Evolutionary conservation across 1,140 invertebrate species (phyloP).

Genomic region (Akabosia matsudoensis): DNA sequence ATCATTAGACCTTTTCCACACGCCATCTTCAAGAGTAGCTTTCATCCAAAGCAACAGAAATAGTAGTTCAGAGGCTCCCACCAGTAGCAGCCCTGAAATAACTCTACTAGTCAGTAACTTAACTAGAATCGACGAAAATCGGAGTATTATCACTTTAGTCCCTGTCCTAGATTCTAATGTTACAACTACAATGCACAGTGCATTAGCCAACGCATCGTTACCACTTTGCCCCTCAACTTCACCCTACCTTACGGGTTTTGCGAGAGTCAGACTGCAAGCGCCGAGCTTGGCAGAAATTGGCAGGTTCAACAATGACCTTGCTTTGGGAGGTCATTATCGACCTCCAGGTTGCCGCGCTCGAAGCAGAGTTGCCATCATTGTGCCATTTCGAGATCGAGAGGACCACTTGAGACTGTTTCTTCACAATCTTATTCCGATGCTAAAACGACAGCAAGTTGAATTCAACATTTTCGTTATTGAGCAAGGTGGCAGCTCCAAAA

Average conservation of each 20-base stretch:
- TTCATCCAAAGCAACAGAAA: not conserved
- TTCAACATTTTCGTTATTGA: conserved; percentile 46
- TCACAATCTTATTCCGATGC: conserved; percentile 42
- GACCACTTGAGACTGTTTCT: conserved; percentile 42
- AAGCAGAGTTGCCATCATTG: conserved; percentile 44
- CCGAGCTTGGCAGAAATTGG: conserved; percentile 38
- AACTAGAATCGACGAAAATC: not conserved
- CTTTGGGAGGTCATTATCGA: conserved; percentile 39
- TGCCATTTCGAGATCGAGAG: conserved; percentile 45
- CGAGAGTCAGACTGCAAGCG: conserved; percentile 32
- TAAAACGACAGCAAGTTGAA: conserved; percentile 42
- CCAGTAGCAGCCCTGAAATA: not conserved
- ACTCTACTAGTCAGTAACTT: not conserved
- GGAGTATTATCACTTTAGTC: not conserved
- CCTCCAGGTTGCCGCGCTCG: conserved; percentile 33
- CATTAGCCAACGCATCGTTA: not conserved
- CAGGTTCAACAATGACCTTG: conserved; percentile 31
- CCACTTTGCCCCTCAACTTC: conserved; percentile 29
- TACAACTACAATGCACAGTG: not conserved
- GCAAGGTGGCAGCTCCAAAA: conserved; percentile 36
- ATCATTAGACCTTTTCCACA: not conserved
- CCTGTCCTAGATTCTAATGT: not conserved
- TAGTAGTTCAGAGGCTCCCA: not conserved
- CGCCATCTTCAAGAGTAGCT: not conserved
- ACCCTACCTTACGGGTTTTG: conserved; percentile 30